Evolutionary conservation across 2,113 vertebrate genomes (phyloP), one percentile per base, ranked within the genome.

Genomic region (Mesocricetus auratus): DNA sequence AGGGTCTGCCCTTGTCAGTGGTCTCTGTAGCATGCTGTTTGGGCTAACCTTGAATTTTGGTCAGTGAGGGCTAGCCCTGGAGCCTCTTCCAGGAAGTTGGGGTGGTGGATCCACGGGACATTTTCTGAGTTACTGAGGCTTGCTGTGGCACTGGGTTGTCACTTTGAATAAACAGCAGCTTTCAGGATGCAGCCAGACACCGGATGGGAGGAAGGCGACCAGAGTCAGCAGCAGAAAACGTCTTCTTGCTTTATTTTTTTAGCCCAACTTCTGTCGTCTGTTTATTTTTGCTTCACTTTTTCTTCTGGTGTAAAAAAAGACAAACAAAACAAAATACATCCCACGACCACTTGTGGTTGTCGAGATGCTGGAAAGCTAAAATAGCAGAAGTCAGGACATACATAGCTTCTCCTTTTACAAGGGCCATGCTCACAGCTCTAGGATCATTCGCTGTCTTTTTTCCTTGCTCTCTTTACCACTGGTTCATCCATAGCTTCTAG

Each of bases 121-220:
- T 83, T 75, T 96, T 96, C 82, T 75, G 62, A 50, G 91, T 66
- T 50, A 19, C 69, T 24, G 58, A 90, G 66, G 47, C 5, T 89
- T 83, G 89, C 74, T 3, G n/a, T 62, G 87, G 45, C 36, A 64
- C 74, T 66, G 62, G n/a, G 24, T 66, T 71, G 79, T 74, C 74
- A 31, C 89, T 96, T 62, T 87, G 86, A 94, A 90, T 64, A 33
- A 93, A 73, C 45, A 87, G 69, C 87, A 62, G 53, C 62, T 75
- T 64, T 83, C 64, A 79, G 17, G 36, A 50, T 0, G 31, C 50
- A 13, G 78, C 45, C 69, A 50, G 29, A 71, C 7, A 4, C 10
- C 16, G 1, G 17, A 12, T 24, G 4, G 45, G n/a, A 56, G 56
- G n/a, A 50, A 71, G 29, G 56, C 1, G 15, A 9, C 56, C 62